Base-by-base conservation (phyloP, 2,113 vertebrate species). In the Prunella himalayana region DNA sequence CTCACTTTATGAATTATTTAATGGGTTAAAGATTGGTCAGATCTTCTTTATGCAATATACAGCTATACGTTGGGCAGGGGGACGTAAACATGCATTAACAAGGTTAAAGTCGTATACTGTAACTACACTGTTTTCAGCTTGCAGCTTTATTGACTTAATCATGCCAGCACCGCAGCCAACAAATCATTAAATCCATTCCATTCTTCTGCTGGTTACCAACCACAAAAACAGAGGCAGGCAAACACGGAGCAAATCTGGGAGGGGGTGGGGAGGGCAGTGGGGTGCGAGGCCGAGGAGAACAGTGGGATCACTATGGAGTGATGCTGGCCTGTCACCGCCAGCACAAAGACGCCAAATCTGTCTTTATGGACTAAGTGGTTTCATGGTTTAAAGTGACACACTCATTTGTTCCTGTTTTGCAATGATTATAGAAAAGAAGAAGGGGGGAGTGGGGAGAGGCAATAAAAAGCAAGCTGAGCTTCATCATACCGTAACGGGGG, bases 181-280 rank as follows among this genome's bases (percentile, higher is more conserved):
- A 97, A 97, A 97, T 97, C 96, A 97, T 96, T 97, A 96, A 95
- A 97, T 97, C 96, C 94, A 97, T 97, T 97, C 96, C 96, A 97
- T 94, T 96, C 96, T 97, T 97, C 94, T 94, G 94, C 96, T 96
- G 94, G 96, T 96, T 96, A 95, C 95, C 94, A 94, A 94, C 95
- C 94, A 96, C 92, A 96, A 92, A 94, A 92, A 96, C 93, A 96
- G 92, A 96, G 93, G 92, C 91, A 95, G 76, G 95, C 90, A 92
- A 96, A 97, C 80, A 96, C 3, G n/a, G 81, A 84, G 92, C 72
- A 82, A 86, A 94, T 24, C 90, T 86, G 5, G 2, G 86, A 89
- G 91, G 91, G 94, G 89, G 86, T 39, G 77, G 72, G 76, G 89
- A 93, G 82, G 8, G 82, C 23, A 10, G 88, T 3, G 56, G 93